Percentiles rank a stretch among this genome's conserved stretches.
Conservation (phyloP, 2,113 vertebrate species). For the Daubentonia madagascariensis region DNA sequence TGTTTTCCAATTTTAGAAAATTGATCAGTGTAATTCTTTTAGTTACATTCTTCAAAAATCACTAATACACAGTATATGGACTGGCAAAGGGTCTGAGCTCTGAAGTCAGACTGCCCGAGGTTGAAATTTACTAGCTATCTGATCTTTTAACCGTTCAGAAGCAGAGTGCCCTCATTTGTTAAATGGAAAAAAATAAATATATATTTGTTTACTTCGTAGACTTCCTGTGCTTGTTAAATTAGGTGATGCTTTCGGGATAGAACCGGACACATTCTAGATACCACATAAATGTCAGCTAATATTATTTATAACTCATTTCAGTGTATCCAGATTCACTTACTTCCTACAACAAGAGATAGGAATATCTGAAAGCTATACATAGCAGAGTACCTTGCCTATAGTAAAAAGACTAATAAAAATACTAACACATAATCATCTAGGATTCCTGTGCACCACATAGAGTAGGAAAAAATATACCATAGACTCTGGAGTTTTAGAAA, state of each 20-base stretch:
- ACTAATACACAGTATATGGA: neutral
- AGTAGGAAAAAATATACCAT: neutral
- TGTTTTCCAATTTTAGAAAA: conserved; percentile 16
- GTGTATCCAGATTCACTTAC: neutral
- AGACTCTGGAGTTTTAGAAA: neutral
- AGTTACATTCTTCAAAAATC: conserved; percentile 18
- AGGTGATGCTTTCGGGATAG: neutral
- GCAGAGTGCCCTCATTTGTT: neutral
- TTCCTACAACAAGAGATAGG: neutral
- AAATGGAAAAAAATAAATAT: neutral
- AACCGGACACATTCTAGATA: neutral
- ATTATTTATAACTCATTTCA: conserved; percentile 34
- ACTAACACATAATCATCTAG: neutral
- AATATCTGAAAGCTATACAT: neutral
- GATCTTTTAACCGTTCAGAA: neutral
- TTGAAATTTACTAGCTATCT: neutral
- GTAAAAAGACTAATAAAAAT: neutral
- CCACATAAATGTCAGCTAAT: neutral
- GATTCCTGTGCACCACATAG: neutral
- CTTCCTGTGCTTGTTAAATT: neutral
- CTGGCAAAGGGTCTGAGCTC: neutral
- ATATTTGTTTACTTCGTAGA: neutral
- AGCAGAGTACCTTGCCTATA: neutral
- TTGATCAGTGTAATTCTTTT: neutral
- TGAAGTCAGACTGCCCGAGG: neutral